These are phyloP conservation scores for Bujurquina vittata DNA, from an alignment of 2,113 vertebrate genomes.

Conservation along the genomic window DNA sequence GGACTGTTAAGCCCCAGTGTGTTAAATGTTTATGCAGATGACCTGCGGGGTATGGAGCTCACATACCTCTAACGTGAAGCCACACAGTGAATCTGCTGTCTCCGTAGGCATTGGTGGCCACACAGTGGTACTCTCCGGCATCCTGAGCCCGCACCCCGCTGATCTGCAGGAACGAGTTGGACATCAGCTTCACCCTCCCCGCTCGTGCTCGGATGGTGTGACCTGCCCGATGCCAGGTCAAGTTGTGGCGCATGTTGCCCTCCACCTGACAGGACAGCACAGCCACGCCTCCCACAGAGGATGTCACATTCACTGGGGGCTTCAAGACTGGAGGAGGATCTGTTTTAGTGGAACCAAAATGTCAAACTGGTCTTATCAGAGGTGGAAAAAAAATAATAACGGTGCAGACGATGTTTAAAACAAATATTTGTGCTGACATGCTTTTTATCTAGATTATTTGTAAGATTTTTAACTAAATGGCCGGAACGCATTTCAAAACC, in stretches of 20 bases:
- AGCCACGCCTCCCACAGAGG: constrained; percentile 79
- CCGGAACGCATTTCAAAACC: constrained; percentile 51
- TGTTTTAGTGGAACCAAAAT: constrained; percentile 57
- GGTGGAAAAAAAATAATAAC: constrained; percentile 1
- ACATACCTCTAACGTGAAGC: constrained; percentile 87
- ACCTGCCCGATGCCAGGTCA: constrained; percentile 86
- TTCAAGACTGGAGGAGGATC: constrained; percentile 85
- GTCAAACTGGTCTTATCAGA: constrained; percentile 42
- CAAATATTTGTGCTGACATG: constrained; percentile 53
- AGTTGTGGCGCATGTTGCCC: constrained; percentile 83
- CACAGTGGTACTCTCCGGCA: constrained; percentile 83
- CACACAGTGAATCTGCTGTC: constrained; percentile 78
- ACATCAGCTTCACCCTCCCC: constrained; percentile 76
- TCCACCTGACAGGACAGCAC: constrained; percentile 84
- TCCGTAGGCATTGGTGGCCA: constrained; percentile 80
- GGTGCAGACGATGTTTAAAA: constrained; percentile 39
- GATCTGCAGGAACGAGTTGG: constrained; percentile 84
- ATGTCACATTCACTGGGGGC: constrained; percentile 82
- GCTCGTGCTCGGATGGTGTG: constrained; percentile 7
- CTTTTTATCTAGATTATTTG: constrained; percentile 34
- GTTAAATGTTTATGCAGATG: constrained; percentile 68
- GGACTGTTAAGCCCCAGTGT: constrained; percentile 34
- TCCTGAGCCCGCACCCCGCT: constrained; percentile 71
- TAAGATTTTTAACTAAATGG: constrained; percentile 4
- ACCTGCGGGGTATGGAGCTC: constrained; percentile 14